Conservation (phyloP, 2,797 vertebrate genomes). For the Crenichthys baileyi region DNA sequence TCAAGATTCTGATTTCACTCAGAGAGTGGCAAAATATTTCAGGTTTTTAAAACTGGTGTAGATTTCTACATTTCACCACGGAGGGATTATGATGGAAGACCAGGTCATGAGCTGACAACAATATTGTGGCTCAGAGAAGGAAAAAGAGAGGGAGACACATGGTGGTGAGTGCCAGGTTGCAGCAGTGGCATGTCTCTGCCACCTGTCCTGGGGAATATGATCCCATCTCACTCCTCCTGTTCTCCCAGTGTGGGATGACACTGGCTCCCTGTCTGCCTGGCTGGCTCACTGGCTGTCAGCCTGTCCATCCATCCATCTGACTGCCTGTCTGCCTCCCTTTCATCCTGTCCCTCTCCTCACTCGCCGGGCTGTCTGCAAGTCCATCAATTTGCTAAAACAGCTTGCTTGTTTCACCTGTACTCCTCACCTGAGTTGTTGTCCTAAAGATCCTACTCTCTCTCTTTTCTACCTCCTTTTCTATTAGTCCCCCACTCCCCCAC, state of each 20-base stretch:
- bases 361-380: constrained; percentile 46
- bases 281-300: constrained; percentile 65
- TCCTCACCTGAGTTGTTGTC: constrained; percentile 26
- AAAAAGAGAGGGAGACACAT: constrained; percentile 47
- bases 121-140: constrained; percentile 62
- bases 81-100: constrained; percentile 48
- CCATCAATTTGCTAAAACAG: constrained; percentile 47
- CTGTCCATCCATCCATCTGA: constrained; percentile 69
- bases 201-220: constrained; percentile 79
- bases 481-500: constrained; percentile 25
- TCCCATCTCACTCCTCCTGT: constrained; percentile 72
- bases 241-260: constrained; percentile 68
- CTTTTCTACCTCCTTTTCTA: constrained; percentile 8
- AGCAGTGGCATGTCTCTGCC: constrained; percentile 73
- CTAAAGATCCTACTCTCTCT: neutral
- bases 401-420: constrained; percentile 49
- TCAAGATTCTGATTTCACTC: constrained; percentile 23
- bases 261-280: constrained; percentile 64
- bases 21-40: constrained; percentile 20
- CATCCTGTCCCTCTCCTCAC: constrained; percentile 48
- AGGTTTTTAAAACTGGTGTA: constrained; percentile 44
- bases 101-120: constrained; percentile 69
- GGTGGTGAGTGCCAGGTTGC: constrained; percentile 71
- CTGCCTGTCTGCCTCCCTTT: constrained; percentile 63
- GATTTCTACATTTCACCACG: constrained; percentile 28